phyloP scores from a whole-genome alignment of 1,140 invertebrate species.

The Drosophila truncata region DNA sequence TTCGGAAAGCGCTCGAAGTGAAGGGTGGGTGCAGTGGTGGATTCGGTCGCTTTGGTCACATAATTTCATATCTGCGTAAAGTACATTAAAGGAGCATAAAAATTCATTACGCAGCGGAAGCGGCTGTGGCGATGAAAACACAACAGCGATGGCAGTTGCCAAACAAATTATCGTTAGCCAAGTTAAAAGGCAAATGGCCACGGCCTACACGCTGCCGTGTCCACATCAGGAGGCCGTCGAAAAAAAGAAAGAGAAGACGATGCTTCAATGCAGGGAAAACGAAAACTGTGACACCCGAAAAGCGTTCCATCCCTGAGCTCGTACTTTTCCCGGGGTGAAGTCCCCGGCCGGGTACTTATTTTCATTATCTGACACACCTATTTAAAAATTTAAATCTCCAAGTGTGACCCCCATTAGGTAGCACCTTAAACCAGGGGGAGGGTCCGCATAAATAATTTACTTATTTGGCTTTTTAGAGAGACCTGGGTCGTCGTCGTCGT shows the following conservation, averaged over 20 bases:
- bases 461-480: constrained; percentile 69
- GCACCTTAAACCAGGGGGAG: constrained; percentile 56
- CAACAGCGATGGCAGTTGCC: constrained; percentile 59
- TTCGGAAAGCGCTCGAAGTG: constrained; percentile 16
- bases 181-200: constrained; percentile 76
- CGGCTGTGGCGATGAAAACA: constrained; percentile 29
- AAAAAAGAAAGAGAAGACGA: constrained; percentile 25
- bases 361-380: constrained; percentile 83
- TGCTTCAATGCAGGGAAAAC: constrained; percentile 43
- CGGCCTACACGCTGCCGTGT: constrained; percentile 40
- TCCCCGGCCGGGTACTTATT: constrained; percentile 74
- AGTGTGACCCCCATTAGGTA: constrained; percentile 81
- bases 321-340: constrained; percentile 36
- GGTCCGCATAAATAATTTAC: constrained; percentile 78
- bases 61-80: constrained; percentile 75
- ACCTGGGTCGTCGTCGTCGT: constrained; percentile 5
- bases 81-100: constrained; percentile 80
- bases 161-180: constrained; percentile 84
- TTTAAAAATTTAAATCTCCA: constrained; percentile 81
- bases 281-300: constrained; percentile 51
- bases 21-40: constrained; percentile 6
- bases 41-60: constrained; percentile 52
- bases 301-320: constrained; percentile 24
- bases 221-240: constrained; percentile 26
- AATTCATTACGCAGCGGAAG: constrained; percentile 73